Percentiles rank a stretch among this genome's conserved stretches.
These are phyloP conservation scores for Amphipoea lucens DNA, from an alignment of 2,888 invertebrate genomes.

Conservation along the genomic window DNA sequence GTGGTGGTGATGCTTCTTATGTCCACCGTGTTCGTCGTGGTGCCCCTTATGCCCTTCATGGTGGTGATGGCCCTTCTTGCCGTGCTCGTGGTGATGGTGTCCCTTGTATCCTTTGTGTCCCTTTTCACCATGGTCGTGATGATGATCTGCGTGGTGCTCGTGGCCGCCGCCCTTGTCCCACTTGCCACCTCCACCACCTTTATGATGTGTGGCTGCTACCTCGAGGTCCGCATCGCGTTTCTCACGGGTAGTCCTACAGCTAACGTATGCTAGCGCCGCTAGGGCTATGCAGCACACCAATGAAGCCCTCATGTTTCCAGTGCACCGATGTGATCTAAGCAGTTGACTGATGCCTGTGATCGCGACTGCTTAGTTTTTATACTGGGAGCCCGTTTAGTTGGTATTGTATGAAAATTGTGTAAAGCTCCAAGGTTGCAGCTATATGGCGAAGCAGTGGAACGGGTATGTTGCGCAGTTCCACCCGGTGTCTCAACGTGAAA, in stretches of 20 bases:
- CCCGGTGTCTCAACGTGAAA: conserved; percentile 80
- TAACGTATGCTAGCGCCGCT: conserved; percentile 88
- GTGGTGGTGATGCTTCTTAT: conserved; percentile 92
- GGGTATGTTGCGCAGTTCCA: conserved; percentile 80
- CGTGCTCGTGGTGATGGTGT: conserved; percentile 92
- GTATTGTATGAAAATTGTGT: conserved; percentile 87
- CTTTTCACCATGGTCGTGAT: conserved; percentile 92
- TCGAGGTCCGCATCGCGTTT: conserved; percentile 89
- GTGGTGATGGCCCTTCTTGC: conserved; percentile 93
- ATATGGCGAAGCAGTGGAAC: conserved; percentile 73
- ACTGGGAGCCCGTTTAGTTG: conserved; percentile 80
- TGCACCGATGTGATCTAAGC: conserved; percentile 76
- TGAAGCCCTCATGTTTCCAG: conserved; percentile 83
- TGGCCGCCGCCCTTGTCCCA: conserved; percentile 92
- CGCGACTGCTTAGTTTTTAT: conserved; percentile 83
- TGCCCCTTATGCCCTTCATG: conserved; percentile 92
- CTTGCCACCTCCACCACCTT: conserved; percentile 78
- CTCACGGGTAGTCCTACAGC: conserved; percentile 88
- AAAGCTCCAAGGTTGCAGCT: conserved; percentile 87
- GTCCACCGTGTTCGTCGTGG: conserved; percentile 91
- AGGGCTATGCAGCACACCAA: conserved; percentile 84
- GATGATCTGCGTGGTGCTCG: conserved; percentile 92
- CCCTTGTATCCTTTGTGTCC: conserved; percentile 94
- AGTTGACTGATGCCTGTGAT: conserved; percentile 82
- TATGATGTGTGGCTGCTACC: conserved; percentile 83